phyloP scores from a whole-genome alignment of 2,113 vertebrate genomes.

The Delphinapterus leucas region DNA sequence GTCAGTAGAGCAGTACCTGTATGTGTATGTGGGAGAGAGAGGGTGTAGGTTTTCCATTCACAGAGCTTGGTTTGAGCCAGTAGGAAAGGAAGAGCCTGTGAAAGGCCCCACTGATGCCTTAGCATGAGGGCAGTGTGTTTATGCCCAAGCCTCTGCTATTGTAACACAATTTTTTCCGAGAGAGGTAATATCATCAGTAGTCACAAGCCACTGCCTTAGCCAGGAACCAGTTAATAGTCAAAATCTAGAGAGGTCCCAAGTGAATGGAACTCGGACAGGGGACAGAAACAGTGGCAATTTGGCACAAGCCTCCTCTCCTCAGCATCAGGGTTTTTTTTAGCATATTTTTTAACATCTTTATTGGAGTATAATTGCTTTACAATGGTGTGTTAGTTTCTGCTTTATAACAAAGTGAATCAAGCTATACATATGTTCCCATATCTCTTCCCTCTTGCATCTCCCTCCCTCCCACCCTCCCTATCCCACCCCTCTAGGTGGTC shows the following conservation, averaged over 20 bases:
- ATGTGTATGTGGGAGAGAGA: accelerated
- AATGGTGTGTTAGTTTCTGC: no score
- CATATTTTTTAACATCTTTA: no score
- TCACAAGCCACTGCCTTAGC: no score
- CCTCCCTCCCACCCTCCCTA: no score
- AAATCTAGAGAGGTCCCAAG: neutral
- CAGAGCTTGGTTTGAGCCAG: neutral
- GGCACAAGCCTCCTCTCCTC: neutral
- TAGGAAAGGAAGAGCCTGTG: neutral
- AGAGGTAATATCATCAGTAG: neutral
- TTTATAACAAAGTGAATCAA: no score
- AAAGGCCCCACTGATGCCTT: neutral
- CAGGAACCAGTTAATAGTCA: neutral
- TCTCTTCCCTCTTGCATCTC: no score
- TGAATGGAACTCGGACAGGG: neutral
- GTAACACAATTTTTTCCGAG: neutral
- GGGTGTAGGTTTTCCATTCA: neutral
- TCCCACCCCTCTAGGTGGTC: no score
- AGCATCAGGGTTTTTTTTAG: neutral
- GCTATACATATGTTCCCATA: no score
- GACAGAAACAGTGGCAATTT: neutral
- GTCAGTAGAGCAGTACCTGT: neutral
- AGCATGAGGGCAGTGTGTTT: accelerated
- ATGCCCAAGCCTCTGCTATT: neutral
- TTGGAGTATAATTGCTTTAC: no score